Conservation (phyloP, 2,797 vertebrate species). For the Enteromius radiatus region DNA sequence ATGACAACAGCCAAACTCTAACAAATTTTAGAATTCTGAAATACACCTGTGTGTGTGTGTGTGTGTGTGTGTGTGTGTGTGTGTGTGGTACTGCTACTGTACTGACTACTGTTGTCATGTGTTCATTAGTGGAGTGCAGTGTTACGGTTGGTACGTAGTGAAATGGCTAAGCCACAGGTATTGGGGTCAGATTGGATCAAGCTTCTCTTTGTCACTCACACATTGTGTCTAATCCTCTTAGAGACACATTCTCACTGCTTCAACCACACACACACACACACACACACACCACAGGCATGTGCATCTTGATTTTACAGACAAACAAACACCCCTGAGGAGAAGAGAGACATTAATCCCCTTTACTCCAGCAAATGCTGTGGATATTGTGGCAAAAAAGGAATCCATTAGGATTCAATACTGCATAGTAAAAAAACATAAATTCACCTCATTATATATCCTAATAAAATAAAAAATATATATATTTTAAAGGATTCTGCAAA, state of each 20-base stretch:
- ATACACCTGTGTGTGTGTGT: background rate
- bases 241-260: slow-evolving; percentile 53
- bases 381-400: background rate
- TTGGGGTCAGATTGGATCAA: slow-evolving; percentile 80
- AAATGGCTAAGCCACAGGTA: slow-evolving; percentile 74
- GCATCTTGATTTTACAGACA: slow-evolving; percentile 48
- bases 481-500: background rate
- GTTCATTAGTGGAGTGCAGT: slow-evolving; percentile 30
- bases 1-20: background rate
- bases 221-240: slow-evolving; percentile 74
- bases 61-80: background rate
- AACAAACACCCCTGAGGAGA: slow-evolving; percentile 27
- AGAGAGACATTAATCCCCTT: slow-evolving; percentile 26
- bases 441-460: background rate
- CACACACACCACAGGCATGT: slow-evolving; percentile 14
- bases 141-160: slow-evolving; percentile 31
- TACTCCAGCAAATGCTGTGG: background rate
- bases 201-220: slow-evolving; percentile 56
- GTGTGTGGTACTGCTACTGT: background rate
- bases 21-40: background rate
- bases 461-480: background rate
- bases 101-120: background rate
- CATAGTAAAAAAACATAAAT: background rate
- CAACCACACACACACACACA: slow-evolving; percentile 51
- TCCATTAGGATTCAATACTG: background rate